phyloP scores from a whole-genome alignment of 2,797 vertebrate genomes.

The Sardinella longiceps region DNA sequence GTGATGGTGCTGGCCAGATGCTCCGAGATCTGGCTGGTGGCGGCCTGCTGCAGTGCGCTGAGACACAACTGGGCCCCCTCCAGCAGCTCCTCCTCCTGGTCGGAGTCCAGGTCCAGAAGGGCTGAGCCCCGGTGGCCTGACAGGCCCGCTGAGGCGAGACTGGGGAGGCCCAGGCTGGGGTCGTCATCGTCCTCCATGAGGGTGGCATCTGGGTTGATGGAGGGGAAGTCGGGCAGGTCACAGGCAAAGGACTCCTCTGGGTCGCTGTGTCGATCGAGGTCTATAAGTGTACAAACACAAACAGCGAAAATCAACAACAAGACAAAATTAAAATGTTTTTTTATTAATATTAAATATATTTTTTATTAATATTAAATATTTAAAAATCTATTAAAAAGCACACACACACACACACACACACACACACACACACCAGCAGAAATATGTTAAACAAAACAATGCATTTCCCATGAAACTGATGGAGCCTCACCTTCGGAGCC shows the following conservation, averaged over 20 bases:
- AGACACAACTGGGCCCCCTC: slow-evolving; percentile 69
- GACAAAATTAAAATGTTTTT: background rate
- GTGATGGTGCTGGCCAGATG: slow-evolving; percentile 87
- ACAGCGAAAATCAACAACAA: slow-evolving; percentile 5
- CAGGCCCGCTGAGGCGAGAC: slow-evolving; percentile 64
- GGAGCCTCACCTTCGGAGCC: slow-evolving; percentile 87
- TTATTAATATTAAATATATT: too few relatives aligned
- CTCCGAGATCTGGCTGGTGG: slow-evolving; percentile 74
- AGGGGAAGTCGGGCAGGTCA: slow-evolving; percentile 95
- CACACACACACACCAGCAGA: too few relatives aligned
- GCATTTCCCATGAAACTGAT: background rate
- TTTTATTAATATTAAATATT: too few relatives aligned
- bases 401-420: too few relatives aligned
- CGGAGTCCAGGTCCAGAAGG: slow-evolving; percentile 77
- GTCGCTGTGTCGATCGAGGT: slow-evolving; percentile 94
- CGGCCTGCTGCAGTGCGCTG: slow-evolving; percentile 68
- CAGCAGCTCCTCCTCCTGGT: slow-evolving; percentile 77
- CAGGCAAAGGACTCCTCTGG: slow-evolving; percentile 94
- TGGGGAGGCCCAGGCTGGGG: slow-evolving; percentile 93
- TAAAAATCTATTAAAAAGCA: too few relatives aligned
- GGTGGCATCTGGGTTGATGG: slow-evolving; percentile 90
- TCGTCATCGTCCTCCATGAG: slow-evolving; percentile 90
- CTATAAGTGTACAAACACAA: slow-evolving; percentile 61
- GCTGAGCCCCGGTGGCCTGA: slow-evolving; percentile 64
- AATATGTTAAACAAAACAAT: too few relatives aligned